Conservation (phyloP, 1,140 invertebrate genomes). For the Battus philenor region DNA sequence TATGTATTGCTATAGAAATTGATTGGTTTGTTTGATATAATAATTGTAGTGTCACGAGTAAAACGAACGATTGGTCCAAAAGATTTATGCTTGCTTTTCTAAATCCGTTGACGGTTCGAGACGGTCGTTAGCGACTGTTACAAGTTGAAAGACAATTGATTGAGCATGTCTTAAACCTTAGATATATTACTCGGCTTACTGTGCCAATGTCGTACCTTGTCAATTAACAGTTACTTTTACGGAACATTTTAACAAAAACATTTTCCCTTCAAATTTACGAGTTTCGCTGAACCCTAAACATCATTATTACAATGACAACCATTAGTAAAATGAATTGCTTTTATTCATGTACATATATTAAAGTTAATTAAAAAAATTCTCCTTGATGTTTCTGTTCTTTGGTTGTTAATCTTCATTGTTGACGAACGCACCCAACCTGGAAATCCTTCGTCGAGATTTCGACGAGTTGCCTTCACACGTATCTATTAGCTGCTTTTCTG, state of each 20-base stretch:
- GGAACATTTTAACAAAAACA: not conserved
- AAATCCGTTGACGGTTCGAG: conserved; percentile 26
- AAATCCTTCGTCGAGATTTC: no score
- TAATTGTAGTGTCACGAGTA: conserved; percentile 58
- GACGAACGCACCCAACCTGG: no score
- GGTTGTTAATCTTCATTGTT: no score
- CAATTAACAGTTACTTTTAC: not conserved
- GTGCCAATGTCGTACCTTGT: not conserved
- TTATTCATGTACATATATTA: not conserved
- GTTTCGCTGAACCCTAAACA: no score
- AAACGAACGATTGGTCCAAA: conserved; percentile 29
- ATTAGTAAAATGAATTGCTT: not conserved
- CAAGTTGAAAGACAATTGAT: conserved; percentile 21
- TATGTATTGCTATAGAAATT: conserved; percentile 25
- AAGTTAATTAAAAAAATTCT: not conserved
- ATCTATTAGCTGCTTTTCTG: no score
- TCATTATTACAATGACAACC: no score
- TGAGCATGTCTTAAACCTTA: conserved; percentile 6
- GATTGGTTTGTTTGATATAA: conserved; percentile 51
- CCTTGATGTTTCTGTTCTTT: no score
- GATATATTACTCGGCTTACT: not conserved
- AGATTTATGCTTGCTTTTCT: conserved; percentile 39
- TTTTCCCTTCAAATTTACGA: not conserved
- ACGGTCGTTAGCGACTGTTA: conserved; percentile 33
- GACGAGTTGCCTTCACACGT: no score